Base-by-base conservation (phyloP, 53 echinoderm and acorn worm genomes). In the Temnopleurus reevesii region DNA sequence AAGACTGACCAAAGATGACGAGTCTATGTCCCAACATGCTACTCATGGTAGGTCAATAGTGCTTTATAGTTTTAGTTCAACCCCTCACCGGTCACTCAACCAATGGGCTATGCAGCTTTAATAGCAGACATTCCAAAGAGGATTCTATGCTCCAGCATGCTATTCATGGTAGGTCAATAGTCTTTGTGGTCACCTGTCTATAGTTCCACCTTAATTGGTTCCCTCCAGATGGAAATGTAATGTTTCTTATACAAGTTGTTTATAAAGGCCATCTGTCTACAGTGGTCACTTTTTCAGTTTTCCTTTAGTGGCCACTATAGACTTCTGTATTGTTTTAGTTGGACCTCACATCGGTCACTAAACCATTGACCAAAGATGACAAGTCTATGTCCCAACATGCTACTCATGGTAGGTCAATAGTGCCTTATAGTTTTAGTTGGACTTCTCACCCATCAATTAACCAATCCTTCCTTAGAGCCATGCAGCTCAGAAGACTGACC, bases 321-420 rank as follows among this genome's bases (percentile, higher is more conserved):
- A n/a, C n/a, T n/a, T n/a, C n/a, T n/a, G n/a, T n/a, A n/a, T n/a
- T n/a, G n/a, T n/a, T n/a, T 19, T 28, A 87, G 53, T 23, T 66
- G 71, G 29, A 46, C 46, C 12, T 65, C 88, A 25, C 88, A 87
- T 53, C 66, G 66, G 54, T 66, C 65, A 30, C 88, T 87, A 36
- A 87, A 87, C 46, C 30, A 31, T 33, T 87, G 66, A 66, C 88
- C 88, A 87, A 71, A 51, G 66, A 87, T 87, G 88, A 87, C 76
- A 53, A 87, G 35, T 45, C 88, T 18, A 46, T 87, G 49, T 34
- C 66, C 0, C 44, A 87, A 47, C 88, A 87, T 53, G 54, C 71
- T 4, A 87, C 88, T 19, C 88, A 87, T 45, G 88, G 88, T 87
- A 29, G 6, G 79, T n/a, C n/a, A n/a, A n/a, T n/a, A n/a, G n/a